Conservation (phyloP, 2,888 invertebrate species). For the Entomobrya proxima region DNA sequence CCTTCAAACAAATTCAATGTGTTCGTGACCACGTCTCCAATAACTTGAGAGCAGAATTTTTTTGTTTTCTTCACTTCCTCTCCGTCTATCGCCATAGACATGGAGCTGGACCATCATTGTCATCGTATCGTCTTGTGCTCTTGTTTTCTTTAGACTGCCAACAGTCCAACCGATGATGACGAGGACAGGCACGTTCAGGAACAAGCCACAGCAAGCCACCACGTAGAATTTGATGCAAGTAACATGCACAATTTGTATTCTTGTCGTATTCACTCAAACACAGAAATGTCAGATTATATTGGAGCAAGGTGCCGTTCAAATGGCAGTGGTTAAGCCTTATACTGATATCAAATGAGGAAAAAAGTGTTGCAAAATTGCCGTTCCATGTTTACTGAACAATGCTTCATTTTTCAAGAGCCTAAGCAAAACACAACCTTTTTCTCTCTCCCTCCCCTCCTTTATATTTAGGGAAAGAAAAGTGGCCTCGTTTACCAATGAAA, state of each 20-base stretch:
- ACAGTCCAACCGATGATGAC: neutral
- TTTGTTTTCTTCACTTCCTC: slow-evolving; percentile 4
- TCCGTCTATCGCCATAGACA: neutral
- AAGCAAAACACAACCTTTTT: neutral
- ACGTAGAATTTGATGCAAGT: neutral
- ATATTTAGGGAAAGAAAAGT: slow-evolving; percentile 1
- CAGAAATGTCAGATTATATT: slow-evolving; percentile 17
- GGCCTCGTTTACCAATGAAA: slow-evolving; percentile 27
- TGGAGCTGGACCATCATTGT: neutral
- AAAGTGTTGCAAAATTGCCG: neutral
- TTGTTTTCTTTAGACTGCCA: neutral
- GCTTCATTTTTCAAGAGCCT: neutral
- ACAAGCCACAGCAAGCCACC: neutral
- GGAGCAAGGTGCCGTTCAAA: neutral
- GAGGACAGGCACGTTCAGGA: neutral
- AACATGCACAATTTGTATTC: slow-evolving; percentile 20
- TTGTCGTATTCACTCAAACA: slow-evolving; percentile 15
- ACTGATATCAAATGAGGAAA: neutral
- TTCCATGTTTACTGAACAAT: neutral
- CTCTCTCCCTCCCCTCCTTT: neutral
- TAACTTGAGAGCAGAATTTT: neutral
- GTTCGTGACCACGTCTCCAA: slow-evolving; percentile 16
- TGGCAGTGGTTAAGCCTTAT: neutral
- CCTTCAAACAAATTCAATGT: slow-evolving; percentile 1
- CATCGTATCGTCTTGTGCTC: neutral